phyloP scores from a whole-genome alignment of 2,888 invertebrate genomes.

The Chloroclystis v-ata region DNA sequence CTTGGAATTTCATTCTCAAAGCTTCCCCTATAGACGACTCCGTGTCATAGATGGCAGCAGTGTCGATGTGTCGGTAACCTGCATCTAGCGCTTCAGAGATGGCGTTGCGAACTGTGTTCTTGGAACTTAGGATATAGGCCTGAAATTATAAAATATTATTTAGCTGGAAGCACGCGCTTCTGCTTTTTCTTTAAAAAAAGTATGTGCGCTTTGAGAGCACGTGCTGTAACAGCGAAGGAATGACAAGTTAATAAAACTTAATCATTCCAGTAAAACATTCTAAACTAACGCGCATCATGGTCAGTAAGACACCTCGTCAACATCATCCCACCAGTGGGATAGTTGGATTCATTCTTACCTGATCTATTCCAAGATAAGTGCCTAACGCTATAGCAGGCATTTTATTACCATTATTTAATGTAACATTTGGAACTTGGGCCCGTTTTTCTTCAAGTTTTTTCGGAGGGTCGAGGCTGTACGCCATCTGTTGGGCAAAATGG shows the following conservation, averaged over 20 bases:
- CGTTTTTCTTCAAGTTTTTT: no score
- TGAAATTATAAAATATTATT: conserved; percentile 20
- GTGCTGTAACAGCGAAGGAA: no score
- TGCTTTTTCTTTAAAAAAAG: no score
- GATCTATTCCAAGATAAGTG: conserved; percentile 33
- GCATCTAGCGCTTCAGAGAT: conserved; percentile 62
- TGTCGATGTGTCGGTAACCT: conserved; percentile 76
- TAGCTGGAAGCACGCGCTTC: no score
- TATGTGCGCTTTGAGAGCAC: no score
- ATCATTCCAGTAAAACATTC: no score
- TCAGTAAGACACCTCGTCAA: no score
- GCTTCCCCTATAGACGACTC: conserved; percentile 70
- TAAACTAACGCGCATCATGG: no score
- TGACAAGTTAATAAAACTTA: no score
- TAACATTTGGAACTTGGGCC: conserved; percentile 6
- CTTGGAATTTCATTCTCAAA: conserved; percentile 55
- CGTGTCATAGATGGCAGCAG: conserved; percentile 71
- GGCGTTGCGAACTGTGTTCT: conserved; percentile 46
- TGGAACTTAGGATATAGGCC: conserved; percentile 39
- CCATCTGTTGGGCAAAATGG: conserved; percentile 23
- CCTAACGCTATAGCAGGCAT: conserved; percentile 53
- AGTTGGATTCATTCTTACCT: no score
- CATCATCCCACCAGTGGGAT: no score
- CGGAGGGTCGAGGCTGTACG: not conserved
- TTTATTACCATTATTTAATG: conserved; percentile 30